These are phyloP conservation scores for Octodonta nipae DNA, from an alignment of 2,888 invertebrate genomes.

Conservation along the genomic window DNA sequence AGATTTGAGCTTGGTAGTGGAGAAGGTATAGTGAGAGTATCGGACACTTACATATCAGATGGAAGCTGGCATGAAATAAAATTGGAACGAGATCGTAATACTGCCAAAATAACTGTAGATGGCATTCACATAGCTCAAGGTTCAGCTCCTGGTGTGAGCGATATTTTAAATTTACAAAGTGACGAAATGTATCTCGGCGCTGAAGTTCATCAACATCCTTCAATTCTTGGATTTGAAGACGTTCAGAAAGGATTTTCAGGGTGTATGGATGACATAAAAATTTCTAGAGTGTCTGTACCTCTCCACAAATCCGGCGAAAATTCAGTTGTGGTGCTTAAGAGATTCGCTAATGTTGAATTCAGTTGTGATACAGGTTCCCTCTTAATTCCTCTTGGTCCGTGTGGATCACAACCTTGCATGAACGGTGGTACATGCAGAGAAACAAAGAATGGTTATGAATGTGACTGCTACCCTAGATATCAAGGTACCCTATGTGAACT, in stretches of 20 bases:
- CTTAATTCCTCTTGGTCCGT: conserved; percentile 49
- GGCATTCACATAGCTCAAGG: conserved; percentile 58
- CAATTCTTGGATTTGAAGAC: conserved; percentile 54
- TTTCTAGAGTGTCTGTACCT: conserved; percentile 57
- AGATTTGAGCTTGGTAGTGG: conserved; percentile 88
- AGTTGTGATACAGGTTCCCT: conserved; percentile 48
- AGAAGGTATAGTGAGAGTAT: conserved; percentile 67
- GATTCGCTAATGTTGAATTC: conserved; percentile 59
- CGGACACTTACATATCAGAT: conserved; percentile 64
- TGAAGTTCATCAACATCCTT: conserved; percentile 62
- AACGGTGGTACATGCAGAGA: conserved; percentile 56
- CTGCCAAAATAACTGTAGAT: conserved; percentile 66
- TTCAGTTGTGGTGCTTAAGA: conserved; percentile 49
- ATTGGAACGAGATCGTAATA: conserved; percentile 69
- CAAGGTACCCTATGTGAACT: conserved; percentile 66
- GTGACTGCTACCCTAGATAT: conserved; percentile 53
- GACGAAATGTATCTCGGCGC: conserved; percentile 77
- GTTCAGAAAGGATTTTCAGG: conserved; percentile 75
- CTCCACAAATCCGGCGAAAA: conserved; percentile 54
- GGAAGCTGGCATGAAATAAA: conserved; percentile 73
- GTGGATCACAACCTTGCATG: conserved; percentile 65
- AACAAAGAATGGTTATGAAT: conserved; percentile 49
- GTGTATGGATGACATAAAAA: conserved; percentile 75
- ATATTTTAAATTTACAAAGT: conserved; percentile 71
- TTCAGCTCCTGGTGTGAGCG: conserved; percentile 66